A percentile compares a stretch with the other conserved stretches of the same genome.
Conservation (phyloP, 2,888 invertebrate genomes). For the Lissocephala sabroskyi region DNA sequence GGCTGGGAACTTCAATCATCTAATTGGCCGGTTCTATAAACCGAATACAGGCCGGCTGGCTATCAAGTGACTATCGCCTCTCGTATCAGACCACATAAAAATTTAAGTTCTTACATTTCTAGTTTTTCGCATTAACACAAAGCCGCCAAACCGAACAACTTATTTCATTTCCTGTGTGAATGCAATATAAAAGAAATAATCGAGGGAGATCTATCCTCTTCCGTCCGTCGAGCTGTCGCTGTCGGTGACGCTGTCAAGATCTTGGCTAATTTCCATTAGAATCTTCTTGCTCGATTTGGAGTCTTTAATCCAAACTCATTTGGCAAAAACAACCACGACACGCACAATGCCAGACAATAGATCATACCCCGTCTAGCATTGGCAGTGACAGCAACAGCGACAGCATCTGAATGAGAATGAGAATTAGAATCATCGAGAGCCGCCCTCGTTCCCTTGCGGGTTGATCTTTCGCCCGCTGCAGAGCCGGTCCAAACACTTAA, state of each 20-base stretch:
- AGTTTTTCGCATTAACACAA: slow-evolving; percentile 13
- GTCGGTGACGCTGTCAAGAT: slow-evolving; percentile 38
- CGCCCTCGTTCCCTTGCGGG: slow-evolving; percentile 2
- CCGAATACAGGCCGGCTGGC: slow-evolving; percentile 9
- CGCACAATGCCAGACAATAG: slow-evolving; percentile 4
- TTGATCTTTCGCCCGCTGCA: slow-evolving; percentile 1
- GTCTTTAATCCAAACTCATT: too few species aligned
- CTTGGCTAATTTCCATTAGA: slow-evolving; percentile 34
- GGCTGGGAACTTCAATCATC: slow-evolving; percentile 14
- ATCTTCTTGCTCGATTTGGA: slow-evolving; percentile 13
- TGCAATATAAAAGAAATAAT: neutral
- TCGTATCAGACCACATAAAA: slow-evolving; percentile 24
- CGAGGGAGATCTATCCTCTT: neutral
- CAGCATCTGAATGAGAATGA: too few species aligned
- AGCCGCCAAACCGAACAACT: slow-evolving; percentile 21
- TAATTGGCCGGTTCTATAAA: slow-evolving; percentile 41
- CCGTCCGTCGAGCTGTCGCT: too few species aligned
- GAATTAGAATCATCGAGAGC: neutral
- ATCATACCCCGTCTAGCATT: slow-evolving; percentile 6
- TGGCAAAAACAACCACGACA: neutral
- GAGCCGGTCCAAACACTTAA: slow-evolving; percentile 57
- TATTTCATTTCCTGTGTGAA: slow-evolving; percentile 47
- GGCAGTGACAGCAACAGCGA: too few species aligned
- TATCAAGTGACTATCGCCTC: slow-evolving; percentile 25
- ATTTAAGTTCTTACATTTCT: slow-evolving; percentile 11